Conservation (phyloP, 2,797 vertebrate genomes). For the Buceros bicornis region DNA sequence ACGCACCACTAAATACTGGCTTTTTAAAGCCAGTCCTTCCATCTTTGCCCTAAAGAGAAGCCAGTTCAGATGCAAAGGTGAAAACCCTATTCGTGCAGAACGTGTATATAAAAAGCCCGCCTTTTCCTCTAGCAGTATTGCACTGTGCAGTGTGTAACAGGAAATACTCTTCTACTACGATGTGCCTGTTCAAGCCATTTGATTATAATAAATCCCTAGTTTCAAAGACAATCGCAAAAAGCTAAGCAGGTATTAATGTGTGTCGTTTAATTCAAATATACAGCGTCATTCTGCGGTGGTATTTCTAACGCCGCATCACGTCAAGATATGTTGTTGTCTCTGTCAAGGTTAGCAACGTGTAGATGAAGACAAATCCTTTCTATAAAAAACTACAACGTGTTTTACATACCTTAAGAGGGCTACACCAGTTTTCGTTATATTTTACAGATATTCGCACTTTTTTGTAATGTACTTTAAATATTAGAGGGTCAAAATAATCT, state of each 20-base stretch:
- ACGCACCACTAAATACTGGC: slow-evolving; percentile 41
- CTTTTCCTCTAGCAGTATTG: slow-evolving; percentile 53
- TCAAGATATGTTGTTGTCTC: slow-evolving; percentile 21
- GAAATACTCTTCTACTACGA: slow-evolving; percentile 36
- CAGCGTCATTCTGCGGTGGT: background rate
- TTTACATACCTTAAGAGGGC: slow-evolving; percentile 72
- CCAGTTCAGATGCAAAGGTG: background rate
- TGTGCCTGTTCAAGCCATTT: background rate
- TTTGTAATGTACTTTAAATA: slow-evolving; percentile 64
- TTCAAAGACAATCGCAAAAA: slow-evolving; percentile 29
- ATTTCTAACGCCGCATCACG: slow-evolving; percentile 2
- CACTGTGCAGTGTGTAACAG: slow-evolving; percentile 28
- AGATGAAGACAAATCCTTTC: slow-evolving; percentile 51
- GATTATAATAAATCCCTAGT: background rate
- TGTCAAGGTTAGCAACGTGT: slow-evolving; percentile 62
- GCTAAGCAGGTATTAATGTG: background rate
- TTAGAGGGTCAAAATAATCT: slow-evolving; percentile 80
- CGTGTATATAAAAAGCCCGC: background rate
- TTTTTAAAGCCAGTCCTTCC: slow-evolving; percentile 40
- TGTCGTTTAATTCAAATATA: slow-evolving; percentile 36
- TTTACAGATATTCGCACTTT: slow-evolving; percentile 81
- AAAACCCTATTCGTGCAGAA: background rate
- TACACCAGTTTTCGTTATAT: slow-evolving; percentile 67
- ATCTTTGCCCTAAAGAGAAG: background rate
- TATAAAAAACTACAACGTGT: slow-evolving; percentile 62